Base-by-base conservation (phyloP, 2,113 vertebrate genomes). In the Bettongia penicillata region DNA sequence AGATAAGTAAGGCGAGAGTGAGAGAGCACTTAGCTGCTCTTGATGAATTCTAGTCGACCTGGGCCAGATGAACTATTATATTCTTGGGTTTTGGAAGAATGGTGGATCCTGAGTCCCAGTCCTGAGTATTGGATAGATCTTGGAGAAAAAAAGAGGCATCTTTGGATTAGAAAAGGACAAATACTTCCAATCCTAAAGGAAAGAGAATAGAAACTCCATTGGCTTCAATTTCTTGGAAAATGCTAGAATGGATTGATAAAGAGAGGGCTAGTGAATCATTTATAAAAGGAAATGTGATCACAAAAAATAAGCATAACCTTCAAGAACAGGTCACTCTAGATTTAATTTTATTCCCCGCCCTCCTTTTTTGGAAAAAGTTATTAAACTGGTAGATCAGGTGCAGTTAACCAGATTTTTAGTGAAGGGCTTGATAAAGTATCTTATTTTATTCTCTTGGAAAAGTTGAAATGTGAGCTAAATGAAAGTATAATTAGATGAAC, bases 381-480 rank as follows among this genome's bases (percentile, higher is more conserved):
- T 84, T 84, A 43, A 84, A 23, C 19, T 43, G 68, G 7, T 84
- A 43, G 68, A 22, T 43, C n/a, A 43, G 37, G 16, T 84, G n/a
- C 19, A 84, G 68, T 43, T 84, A 43, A 23, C 68, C n/a, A 84
- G 19, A 43, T 84, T 43, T 84, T 77, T 77, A 77, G 61, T 14
- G 5, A 77, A 77, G 61, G 19, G 61, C 14, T 68, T 37, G 31
- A 37, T 77, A 77, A 77, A n/a, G 61, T n/a, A n/a, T 77, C 16
- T 77, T 84, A 84, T 84, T 84, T 84, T 84, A 84, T 84, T 84
- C n/a, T 84, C 68, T 43, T 77, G n/a, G 68, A 84, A 84, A 84
- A 43, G 68, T 43, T 43, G 68, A 43, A 84, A 84, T 84, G n/a
- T 84, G n/a, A 84, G n/a, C 68, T 84, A 43, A n/a, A 84, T 84